Base-by-base conservation (phyloP, 2,113 vertebrate genomes). In the Laterallus jamaicensis region DNA sequence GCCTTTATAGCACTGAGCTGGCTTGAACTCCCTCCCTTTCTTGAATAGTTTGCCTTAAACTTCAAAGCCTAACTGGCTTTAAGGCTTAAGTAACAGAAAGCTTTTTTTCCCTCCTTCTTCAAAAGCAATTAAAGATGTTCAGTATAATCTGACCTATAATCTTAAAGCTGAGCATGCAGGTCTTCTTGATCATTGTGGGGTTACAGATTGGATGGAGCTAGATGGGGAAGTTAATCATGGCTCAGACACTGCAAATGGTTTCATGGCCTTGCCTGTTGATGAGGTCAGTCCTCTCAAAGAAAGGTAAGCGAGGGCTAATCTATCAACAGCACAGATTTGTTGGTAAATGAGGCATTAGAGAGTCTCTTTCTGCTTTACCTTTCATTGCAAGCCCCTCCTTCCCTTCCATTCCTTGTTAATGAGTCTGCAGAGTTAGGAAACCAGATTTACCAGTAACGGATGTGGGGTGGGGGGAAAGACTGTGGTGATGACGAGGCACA, bases 41-140 rank as follows among this genome's bases (percentile, higher is more conserved):
- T 78, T 67, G 42, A 95, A 84, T 6, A 74, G 82, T 92, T 96
- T 93, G 69, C 60, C 90, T 92, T 94, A 81, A 95, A 95, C 92
- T 93, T 96, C 95, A 97, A 96, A 93, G 92, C 32, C 68, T 79
- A 89, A 79, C 54, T 55, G 39, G 42, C 69, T 96, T 80, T 94
- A 59, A 97, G 90, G 68, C 64, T 96, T 90, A 94, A 94, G 86
- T 93, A 80, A 93, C 0, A 2, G 64, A 93, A 93, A 92, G 69
- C 64, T 81, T 90, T 93, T 77, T 77, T 70, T 19, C 44, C 76
- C 50, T 86, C 50, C 58, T 92, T 37, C 85, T 94, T 96, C 88
- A 93, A 95, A 96, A 94, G 88, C 93, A 92, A 96, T 92, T 96
- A 96, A 96, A 70, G 93, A 83, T 3, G 1, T 68, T 55, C 66